Base-by-base conservation (phyloP, 2,888 invertebrate species). In the Gari tellinella region DNA sequence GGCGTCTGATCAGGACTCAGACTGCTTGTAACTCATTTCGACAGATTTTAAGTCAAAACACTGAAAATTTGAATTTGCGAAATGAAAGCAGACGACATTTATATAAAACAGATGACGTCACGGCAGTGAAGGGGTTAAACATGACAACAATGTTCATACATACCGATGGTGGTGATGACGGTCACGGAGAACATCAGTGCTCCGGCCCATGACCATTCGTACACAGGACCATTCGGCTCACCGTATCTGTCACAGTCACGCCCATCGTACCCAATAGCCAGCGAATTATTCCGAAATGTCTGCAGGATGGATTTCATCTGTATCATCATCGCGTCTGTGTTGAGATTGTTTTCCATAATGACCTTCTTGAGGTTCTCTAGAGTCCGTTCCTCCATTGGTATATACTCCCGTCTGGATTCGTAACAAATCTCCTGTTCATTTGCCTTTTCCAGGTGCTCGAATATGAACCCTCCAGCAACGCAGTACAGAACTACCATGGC, bases 401-500 rank as follows among this genome's bases (percentile, higher is more conserved):
- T 51, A 55, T 91, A 91, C 66, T 89, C 90, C 17, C 86, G 80
- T 26, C 78, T 55, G 5, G 88, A 86, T 65, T 90, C 89, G 60
- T 86, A 84, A 41, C 90, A 91, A 46, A 90, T 85, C 66, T 88
- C 83, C 65, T 88, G 81, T 72, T 92, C 92, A 79, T 92, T 92
- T 60, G 90, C 89, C 65, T 87, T 85, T 75, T 92, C 92, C 55
- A 92, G 83, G 68, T 91, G 91, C 79, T 90, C 87, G 74, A 92
- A 92, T 53, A 91, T 90, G 80, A 90, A 91, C 1, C 91, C 92
- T 1, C 92, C 92, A 0, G 90, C 91, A 1, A 92, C 87, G 57
- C 89, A 86, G 83, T 92, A 92, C 14, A 87, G 79, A 0, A 89
- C 81, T 2, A 91, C 90, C 88, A 91, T 88, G 26, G 83, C 83